Percentiles rank a stretch among this genome's conserved stretches.
Evolutionary conservation across 1,140 invertebrate species (phyloP).

Genomic region (Daktulosphaira vitifoliae): DNA sequence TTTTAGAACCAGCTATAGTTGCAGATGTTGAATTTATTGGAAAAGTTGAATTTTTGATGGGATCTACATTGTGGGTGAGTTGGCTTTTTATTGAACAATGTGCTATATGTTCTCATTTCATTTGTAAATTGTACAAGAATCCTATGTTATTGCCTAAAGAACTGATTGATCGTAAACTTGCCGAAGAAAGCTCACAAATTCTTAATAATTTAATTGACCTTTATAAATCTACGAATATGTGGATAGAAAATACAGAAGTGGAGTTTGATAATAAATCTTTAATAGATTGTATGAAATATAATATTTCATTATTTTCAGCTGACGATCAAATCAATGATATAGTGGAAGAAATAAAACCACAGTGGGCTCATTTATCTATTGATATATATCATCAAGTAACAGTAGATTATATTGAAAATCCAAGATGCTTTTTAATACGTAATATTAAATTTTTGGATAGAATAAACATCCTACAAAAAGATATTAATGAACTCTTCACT

Average conservation of each 20-base stretch:
- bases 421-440: conserved; percentile 10
- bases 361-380: conserved; percentile 17
- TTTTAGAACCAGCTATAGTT: conserved; percentile 17
- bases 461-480: conserved; percentile 1
- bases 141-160: conserved; percentile 1
- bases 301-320: conserved; percentile 4
- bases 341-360: background rate
- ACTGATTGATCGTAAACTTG: conserved; percentile 20
- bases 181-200: background rate
- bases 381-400: background rate
- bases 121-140: conserved; percentile 1
- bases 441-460: background rate
- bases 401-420: background rate
- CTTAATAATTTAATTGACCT: conserved; percentile 1
- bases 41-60: conserved; percentile 19
- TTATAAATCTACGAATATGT: background rate
- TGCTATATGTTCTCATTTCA: conserved; percentile 13
- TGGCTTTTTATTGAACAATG: conserved; percentile 14
- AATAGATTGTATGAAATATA: too few species aligned
- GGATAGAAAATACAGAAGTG: background rate
- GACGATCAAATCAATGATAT: background rate
- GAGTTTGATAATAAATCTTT: background rate
- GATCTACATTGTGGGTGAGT: conserved; percentile 14
- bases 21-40: conserved; percentile 1
- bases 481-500: background rate